Base-by-base conservation (phyloP, 1,140 invertebrate genomes). In the Heliconius eleuchia region DNA sequence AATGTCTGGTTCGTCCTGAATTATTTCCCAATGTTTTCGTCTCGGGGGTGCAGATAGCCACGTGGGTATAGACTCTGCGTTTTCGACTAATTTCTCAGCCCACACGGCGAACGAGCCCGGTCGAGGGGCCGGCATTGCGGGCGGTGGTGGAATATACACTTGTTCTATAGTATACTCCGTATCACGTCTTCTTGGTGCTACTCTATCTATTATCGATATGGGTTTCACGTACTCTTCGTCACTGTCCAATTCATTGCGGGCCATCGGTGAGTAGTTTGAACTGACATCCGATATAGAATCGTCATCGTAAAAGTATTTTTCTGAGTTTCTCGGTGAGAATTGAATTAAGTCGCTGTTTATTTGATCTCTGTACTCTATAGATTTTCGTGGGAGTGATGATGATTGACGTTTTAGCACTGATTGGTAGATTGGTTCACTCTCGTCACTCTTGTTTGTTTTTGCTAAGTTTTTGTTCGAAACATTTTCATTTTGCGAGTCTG, bases 31-130 rank as follows among this genome's bases (percentile, higher is more conserved):
- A 46, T 94, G 89, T 60, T 89, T 93, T 39, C 87, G 76, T 50
- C 93, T 85, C 0, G 88, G 90, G 19, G 93, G 93, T 70, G 93
- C 93, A 23, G 93, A 93, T 1, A 94, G 80, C 91, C 92, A 93
- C 3, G 81, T 80, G 4, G 93, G 93, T 27, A 93, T 85, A 37
- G 88, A 84, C 76, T 94, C 93, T 7, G 91, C 91, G 70, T 94
- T 93, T 82, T 92, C 93, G 0, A 94, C 88, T 77, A 94, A 78
- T 81, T 88, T 91, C 57, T 94, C 93, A 8, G 93, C 93, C 93
- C 93, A 94, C 7, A 90, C 84, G 0, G 91, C 91, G 18, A 94
- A 73, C 11, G 92, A 91, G 4, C 86, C 87, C 2, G 92, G 91
- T 60, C 91, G 76, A 16, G 93, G 93, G 19, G 92, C 92, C 7